These are phyloP conservation scores for Loripinus fragilis DNA, from an alignment of 2,888 invertebrate genomes.

Conservation along the genomic window DNA sequence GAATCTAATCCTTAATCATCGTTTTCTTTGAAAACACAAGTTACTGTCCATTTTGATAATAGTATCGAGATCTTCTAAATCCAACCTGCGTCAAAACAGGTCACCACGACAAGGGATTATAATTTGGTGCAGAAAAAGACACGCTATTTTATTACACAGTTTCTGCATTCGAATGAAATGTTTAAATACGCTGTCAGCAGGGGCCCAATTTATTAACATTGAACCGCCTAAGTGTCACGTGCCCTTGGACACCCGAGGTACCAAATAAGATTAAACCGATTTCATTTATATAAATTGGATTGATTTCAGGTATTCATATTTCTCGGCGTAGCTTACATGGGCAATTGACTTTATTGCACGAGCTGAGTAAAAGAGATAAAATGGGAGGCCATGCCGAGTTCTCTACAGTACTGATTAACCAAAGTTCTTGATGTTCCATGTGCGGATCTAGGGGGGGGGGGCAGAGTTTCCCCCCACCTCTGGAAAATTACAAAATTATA, in stretches of 20 bases:
- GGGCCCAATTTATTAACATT: slow-evolving; percentile 31
- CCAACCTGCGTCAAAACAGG: slow-evolving; percentile 49
- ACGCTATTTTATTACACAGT: slow-evolving; percentile 32
- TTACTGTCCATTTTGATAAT: slow-evolving; percentile 27
- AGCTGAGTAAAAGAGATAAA: too few species aligned
- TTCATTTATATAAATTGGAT: too few species aligned
- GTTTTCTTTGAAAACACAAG: slow-evolving; percentile 20
- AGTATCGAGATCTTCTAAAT: slow-evolving; percentile 52
- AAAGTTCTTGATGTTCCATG: too few species aligned
- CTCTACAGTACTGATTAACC: too few species aligned
- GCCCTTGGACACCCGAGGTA: neutral
- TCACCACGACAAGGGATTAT: slow-evolving; percentile 53
- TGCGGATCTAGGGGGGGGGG: too few species aligned
- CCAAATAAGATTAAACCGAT: too few species aligned
- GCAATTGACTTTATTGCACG: too few species aligned
- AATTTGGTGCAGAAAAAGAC: slow-evolving; percentile 29
- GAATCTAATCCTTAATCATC: slow-evolving; percentile 35
- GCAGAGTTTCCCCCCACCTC: too few species aligned
- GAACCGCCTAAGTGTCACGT: slow-evolving; percentile 8
- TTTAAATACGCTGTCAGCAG: slow-evolving; percentile 47
- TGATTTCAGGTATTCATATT: too few species aligned
- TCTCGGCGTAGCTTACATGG: too few species aligned
- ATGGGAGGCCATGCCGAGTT: too few species aligned
- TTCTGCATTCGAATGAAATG: slow-evolving; percentile 37
- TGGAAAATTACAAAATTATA: too few species aligned